Percentiles rank a stretch among this genome's conserved stretches.
These are phyloP conservation scores for Oryzias curvinotus DNA, from an alignment of 2,113 vertebrate genomes.

Conservation along the genomic window DNA sequence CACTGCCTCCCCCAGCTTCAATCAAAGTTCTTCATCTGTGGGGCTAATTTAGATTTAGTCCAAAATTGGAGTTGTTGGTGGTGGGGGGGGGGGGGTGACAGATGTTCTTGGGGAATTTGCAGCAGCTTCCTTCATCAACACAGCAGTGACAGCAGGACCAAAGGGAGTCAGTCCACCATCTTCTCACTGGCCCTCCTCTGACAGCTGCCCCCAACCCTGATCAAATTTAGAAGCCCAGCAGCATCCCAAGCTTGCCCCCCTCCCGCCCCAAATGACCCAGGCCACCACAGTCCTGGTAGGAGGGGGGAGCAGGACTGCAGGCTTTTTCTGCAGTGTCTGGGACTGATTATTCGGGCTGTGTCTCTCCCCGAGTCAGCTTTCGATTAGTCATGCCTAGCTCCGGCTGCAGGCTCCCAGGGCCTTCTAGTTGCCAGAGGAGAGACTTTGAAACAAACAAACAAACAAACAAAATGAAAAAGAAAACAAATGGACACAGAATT, in stretches of 20 bases:
- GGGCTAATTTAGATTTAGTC: slow-evolving; percentile 15
- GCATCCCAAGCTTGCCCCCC: slow-evolving; percentile 58
- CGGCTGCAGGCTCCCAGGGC: slow-evolving; percentile 77
- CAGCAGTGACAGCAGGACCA: slow-evolving; percentile 51
- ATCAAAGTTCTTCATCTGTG: background rate
- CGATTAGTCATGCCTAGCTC: slow-evolving; percentile 78
- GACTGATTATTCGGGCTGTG: slow-evolving; percentile 69
- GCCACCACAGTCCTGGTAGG: slow-evolving; percentile 72
- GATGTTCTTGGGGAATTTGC: slow-evolving; percentile 18
- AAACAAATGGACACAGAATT: slow-evolving; percentile 78
- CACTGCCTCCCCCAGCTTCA: slow-evolving; percentile 34
- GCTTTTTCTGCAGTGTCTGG: slow-evolving; percentile 64
- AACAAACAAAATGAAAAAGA: slow-evolving; percentile 69
- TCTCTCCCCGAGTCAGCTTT: slow-evolving; percentile 69
- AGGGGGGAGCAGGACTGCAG: slow-evolving; percentile 72
- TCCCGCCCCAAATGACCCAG: slow-evolving; percentile 64
- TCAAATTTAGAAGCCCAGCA: slow-evolving; percentile 74
- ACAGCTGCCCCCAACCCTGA: slow-evolving; percentile 60
- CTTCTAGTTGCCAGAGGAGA: slow-evolving; percentile 77
- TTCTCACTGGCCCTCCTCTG: slow-evolving; percentile 59
- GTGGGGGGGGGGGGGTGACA: background rate
- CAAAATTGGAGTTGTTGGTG: slow-evolving; percentile 10
- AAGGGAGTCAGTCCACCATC: slow-evolving; percentile 56
- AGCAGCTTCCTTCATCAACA: slow-evolving; percentile 19
- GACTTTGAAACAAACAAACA: slow-evolving; percentile 75